Conservation (phyloP, 2,797 vertebrate species). For the Xenentodon cancila region DNA sequence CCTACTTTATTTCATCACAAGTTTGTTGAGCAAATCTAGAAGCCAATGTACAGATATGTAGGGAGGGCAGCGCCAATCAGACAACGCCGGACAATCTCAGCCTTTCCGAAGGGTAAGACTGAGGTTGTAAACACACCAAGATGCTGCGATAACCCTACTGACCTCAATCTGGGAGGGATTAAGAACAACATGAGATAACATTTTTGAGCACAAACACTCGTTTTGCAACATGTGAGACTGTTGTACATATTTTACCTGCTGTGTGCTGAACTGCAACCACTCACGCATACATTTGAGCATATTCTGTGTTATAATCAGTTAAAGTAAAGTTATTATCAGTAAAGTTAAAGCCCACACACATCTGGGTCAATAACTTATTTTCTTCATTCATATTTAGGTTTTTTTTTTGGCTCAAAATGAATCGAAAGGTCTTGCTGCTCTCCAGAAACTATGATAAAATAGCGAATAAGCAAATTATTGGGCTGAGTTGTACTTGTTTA, state of each 20-base stretch:
- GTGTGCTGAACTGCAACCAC: constrained; percentile 1
- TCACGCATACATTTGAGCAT: no score
- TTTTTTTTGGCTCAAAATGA: no score
- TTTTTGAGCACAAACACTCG: constrained; percentile 35
- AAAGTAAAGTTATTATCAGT: no score
- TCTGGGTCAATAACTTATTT: no score
- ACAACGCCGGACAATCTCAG: constrained; percentile 31
- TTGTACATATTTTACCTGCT: constrained; percentile 11
- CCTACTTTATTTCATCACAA: constrained; percentile 27
- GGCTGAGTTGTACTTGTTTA: no score
- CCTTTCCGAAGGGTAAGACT: constrained; percentile 36
- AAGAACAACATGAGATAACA: constrained; percentile 59
- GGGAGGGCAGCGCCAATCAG: constrained; percentile 34
- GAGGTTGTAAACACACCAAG: constrained; percentile 61
- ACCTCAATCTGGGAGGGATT: constrained; percentile 79
- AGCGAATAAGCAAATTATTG: no score
- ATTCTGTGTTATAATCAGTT: no score
- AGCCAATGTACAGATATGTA: constrained; percentile 2
- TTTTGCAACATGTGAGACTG: constrained; percentile 20
- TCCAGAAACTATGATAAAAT: no score
- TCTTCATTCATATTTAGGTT: no score
- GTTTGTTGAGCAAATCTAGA: constrained; percentile 34
- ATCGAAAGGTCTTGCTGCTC: no score
- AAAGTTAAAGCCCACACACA: no score
- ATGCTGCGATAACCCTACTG: constrained; percentile 60